A percentile compares a stretch with the other conserved stretches of the same genome.
phyloP scores from a whole-genome alignment of 1,140 invertebrate genomes.

The Neodiprion pinetum region DNA sequence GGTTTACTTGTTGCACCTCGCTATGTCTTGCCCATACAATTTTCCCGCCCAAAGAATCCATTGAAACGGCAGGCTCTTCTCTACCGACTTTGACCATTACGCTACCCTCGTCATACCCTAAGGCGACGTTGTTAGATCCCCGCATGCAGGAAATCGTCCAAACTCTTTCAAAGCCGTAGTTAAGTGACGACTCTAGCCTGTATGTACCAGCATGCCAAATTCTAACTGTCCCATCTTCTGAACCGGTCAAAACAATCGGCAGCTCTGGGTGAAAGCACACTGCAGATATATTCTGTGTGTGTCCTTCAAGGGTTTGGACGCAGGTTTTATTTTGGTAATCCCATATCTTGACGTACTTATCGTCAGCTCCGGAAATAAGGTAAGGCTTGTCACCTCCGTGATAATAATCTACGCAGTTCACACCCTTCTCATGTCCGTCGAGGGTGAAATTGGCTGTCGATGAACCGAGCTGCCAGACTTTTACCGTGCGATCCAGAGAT shows the following conservation, averaged over 20 bases:
- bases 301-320: constrained; percentile 97
- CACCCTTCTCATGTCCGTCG: constrained; percentile 98
- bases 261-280: constrained; percentile 97
- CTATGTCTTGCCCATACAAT: constrained; percentile 99
- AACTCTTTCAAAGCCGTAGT: constrained; percentile 97
- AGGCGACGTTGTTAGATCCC: constrained; percentile 95
- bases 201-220: constrained; percentile 99
- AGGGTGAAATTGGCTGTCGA: constrained; percentile 97
- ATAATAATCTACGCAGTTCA: constrained; percentile 99
- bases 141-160: constrained; percentile 97
- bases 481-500: constrained; percentile 96
- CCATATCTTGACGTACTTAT: constrained; percentile 98
- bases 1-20: constrained; percentile 97
- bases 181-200: constrained; percentile 93
- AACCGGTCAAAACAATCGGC: constrained; percentile 96
- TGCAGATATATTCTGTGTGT: constrained; percentile 94
- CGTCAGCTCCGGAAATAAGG: constrained; percentile 98
- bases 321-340: constrained; percentile 99
- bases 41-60: constrained; percentile 98
- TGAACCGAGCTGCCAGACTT: constrained; percentile 98
- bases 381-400: constrained; percentile 99
- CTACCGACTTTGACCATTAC: constrained; percentile 97
- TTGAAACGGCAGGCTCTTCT: constrained; percentile 98
- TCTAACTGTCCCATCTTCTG: constrained; percentile 93
- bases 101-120: constrained; percentile 98